Conservation (phyloP, 92 coral and sea anemone genomes). For the Diadumene lineata region DNA sequence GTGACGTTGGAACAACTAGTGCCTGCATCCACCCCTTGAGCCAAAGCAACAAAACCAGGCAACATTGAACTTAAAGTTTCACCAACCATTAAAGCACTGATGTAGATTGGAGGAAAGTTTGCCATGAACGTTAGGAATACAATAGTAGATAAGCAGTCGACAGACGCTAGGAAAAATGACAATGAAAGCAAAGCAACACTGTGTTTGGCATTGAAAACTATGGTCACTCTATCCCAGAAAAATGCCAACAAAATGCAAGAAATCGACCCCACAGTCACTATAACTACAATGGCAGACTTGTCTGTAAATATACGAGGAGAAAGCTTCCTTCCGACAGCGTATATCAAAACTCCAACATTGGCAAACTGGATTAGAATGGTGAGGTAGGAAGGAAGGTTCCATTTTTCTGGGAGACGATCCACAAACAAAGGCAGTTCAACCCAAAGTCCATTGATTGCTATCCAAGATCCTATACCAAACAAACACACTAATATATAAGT, state of each 20-base stretch:
- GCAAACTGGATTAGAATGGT: constrained; percentile 82
- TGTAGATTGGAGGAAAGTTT: constrained; percentile 67
- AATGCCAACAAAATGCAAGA: constrained; percentile 76
- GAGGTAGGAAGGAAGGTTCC: constrained; percentile 91
- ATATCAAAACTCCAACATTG: constrained; percentile 73
- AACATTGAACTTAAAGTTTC: constrained; percentile 89
- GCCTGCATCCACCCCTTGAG: constrained; percentile 72
- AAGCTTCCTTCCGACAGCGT: constrained; percentile 64
- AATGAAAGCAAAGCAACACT: constrained; percentile 77
- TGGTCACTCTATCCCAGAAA: constrained; percentile 75
- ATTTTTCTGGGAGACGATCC: constrained; percentile 75
- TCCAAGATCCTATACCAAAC: constrained; percentile 95
- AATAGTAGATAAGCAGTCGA: constrained; percentile 93
- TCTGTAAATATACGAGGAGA: constrained; percentile 64
- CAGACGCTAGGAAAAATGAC: constrained; percentile 75
- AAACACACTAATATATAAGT: constrained; percentile 74
- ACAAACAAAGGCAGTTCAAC: constrained; percentile 93
- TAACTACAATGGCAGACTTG: constrained; percentile 57
- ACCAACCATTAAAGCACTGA: constrained; percentile 88
- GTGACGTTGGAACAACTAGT: constrained; percentile 21
- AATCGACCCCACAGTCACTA: constrained; percentile 65
- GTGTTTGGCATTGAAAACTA: constrained; percentile 61
- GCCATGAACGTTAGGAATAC: constrained; percentile 94
- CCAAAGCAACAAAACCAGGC: constrained; percentile 86
- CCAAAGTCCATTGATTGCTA: constrained; percentile 96